These are phyloP conservation scores for Schizopygopsis malacanthus DNA, from an alignment of 2,797 vertebrate species.

Conservation along the genomic window DNA sequence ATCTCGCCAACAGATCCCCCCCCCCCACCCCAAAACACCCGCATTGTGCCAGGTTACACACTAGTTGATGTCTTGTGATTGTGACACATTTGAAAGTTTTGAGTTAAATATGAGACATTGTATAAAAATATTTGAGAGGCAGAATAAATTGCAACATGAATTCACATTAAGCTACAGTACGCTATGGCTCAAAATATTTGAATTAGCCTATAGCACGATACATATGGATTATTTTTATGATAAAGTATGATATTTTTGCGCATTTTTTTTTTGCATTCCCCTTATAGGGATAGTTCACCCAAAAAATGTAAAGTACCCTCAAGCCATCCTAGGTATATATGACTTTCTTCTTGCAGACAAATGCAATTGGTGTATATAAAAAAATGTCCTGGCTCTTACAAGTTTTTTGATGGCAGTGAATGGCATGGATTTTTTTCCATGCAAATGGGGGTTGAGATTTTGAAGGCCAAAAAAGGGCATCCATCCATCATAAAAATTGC, in stretches of 20 bases:
- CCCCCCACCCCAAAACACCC: no score
- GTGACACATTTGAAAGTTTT: background rate
- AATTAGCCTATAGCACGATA: background rate
- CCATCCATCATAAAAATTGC: no score
- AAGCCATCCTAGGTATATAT: no score
- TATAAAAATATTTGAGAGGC: no score
- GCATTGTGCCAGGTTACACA: constrained; percentile 1
- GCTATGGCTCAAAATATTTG: background rate
- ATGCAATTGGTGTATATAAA: no score
- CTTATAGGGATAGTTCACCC: background rate
- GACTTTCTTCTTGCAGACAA: no score
- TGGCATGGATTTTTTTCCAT: no score
- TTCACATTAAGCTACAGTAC: background rate
- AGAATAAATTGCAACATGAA: background rate
- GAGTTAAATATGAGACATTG: background rate
- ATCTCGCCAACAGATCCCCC: background rate
- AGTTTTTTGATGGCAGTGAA: no score
- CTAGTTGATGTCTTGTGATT: background rate
- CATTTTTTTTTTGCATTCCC: background rate
- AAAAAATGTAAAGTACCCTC: background rate
- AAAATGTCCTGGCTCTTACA: no score
- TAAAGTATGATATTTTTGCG: no score
- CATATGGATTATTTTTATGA: background rate
- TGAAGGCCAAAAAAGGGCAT: no score
- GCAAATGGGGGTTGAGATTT: no score